Evolutionary conservation across 2,113 vertebrate species (phyloP).

Genomic region (Sylvia atricapilla): DNA sequence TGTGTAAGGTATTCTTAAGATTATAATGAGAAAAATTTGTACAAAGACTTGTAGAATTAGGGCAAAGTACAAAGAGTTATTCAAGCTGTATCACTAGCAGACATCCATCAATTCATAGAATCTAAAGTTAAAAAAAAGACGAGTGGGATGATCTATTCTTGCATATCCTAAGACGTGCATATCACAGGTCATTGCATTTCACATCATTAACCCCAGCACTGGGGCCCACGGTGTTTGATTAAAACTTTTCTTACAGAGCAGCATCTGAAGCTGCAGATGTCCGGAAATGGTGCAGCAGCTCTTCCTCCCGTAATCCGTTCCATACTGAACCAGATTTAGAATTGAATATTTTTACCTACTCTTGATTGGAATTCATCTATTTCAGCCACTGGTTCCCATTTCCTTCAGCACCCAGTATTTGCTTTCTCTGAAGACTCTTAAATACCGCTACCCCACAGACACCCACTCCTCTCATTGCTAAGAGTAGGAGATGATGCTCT

Average conservation of each 20-base stretch:
- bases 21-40: conserved; percentile 45
- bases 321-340: neutral
- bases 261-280: neutral
- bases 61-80: conserved; percentile 39
- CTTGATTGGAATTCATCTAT: neutral
- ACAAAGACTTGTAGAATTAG: conserved; percentile 47
- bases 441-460: neutral
- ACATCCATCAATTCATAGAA: conserved; percentile 9
- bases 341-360: neutral
- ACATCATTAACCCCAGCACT: conserved; percentile 18
- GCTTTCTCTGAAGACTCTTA: neutral
- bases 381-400: neutral
- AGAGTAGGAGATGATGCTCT: neutral
- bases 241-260: neutral
- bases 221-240: neutral
- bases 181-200: neutral
- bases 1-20: conserved; percentile 35
- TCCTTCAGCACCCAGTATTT: neutral
- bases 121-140: conserved; percentile 14
- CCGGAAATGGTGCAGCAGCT: neutral
- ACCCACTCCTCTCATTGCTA: neutral
- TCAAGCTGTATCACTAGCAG: conserved; percentile 18
- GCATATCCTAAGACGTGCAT: neutral
- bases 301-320: neutral
- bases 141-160: conserved; percentile 33